phyloP scores from a whole-genome alignment of 2,888 invertebrate species.

The Machimus atricapillus region DNA sequence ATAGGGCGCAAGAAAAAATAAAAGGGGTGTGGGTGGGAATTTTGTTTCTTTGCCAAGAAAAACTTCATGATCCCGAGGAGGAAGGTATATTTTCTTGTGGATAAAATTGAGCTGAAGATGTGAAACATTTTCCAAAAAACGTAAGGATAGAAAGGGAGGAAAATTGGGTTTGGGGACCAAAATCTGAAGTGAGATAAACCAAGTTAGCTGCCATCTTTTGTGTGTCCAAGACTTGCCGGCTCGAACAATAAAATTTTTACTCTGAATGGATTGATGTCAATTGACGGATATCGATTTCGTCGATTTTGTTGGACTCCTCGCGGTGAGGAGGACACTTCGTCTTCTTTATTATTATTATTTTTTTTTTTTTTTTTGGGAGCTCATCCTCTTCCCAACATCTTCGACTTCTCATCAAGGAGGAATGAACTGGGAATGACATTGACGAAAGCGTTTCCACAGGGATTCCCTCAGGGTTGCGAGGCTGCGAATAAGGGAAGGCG shows the following conservation, averaged over 20 bases:
- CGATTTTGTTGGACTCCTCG: background rate
- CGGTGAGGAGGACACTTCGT: background rate
- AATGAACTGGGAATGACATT: conserved; percentile 3
- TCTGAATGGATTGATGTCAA: conserved; percentile 2
- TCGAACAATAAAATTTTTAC: conserved; percentile 45
- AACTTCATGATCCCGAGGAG: background rate
- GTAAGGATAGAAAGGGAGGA: background rate
- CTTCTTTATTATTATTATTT: background rate
- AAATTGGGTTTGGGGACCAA: background rate
- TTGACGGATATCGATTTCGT: background rate
- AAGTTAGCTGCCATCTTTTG: conserved; percentile 2
- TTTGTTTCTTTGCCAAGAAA: background rate
- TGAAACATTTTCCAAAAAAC: background rate
- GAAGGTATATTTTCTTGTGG: background rate
- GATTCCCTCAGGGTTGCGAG: background rate
- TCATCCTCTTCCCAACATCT: background rate
- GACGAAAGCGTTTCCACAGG: background rate
- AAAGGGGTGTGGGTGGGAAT: background rate
- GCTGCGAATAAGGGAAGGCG: background rate
- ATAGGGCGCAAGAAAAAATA: background rate
- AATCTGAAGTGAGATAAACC: background rate
- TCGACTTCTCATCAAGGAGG: background rate
- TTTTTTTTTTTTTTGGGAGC: background rate
- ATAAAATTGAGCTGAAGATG: background rate
- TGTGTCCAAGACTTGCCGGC: conserved; percentile 42